Evolutionary conservation across 2,797 vertebrate genomes (phyloP), one percentile per base, ranked within the genome.

Genomic region (Dicrostonyx torquatus): DNA sequence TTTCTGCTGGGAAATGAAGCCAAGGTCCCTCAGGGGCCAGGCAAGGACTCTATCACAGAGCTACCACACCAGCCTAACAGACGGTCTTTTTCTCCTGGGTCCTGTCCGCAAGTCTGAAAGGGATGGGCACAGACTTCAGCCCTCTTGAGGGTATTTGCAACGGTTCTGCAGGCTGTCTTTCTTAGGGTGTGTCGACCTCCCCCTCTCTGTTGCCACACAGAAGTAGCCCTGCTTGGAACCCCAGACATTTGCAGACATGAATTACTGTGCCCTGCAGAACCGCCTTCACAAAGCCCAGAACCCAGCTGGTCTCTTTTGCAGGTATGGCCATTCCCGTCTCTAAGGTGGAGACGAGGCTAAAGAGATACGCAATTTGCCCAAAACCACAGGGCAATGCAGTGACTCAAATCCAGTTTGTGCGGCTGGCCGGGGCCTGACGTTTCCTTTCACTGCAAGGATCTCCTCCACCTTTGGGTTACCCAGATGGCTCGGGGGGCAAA

Each of bases 321-420:
- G 87, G 55, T 85, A 31, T 75, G 82, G 83, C 78, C 58, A 18
- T 68, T 14, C 76, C 68, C 92, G 79, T 85, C 92, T 62, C 34
- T 40, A 15, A 64, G 93, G 87, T 40, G 75, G 89, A 87, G 70
- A 72, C 50, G 17, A 82, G 80, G 26, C n/a, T 31, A 29, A 34
- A 94, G 68, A 96, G 91, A 76, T 83, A 29, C 1, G 53, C 84
- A 80, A 96, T 87, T 91, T 87, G 84, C 79, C 94, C 89, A 8
- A 96, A 97, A 96, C 96, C 95, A 78, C 94, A 95, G 22, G 89
- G 95, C 84, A 93, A 84, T 0, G 0, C 1, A 40, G 66, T 96
- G 97, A 97, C 96, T 97, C 93, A 97, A 87, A 97, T n/a, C 87
- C 97, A 95, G 60, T 88, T 70, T 6, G 3, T 64, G 88, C 20